These are phyloP conservation scores for Bhutanitis thaidina DNA, from an alignment of 2,888 invertebrate species.

Conservation along the genomic window DNA sequence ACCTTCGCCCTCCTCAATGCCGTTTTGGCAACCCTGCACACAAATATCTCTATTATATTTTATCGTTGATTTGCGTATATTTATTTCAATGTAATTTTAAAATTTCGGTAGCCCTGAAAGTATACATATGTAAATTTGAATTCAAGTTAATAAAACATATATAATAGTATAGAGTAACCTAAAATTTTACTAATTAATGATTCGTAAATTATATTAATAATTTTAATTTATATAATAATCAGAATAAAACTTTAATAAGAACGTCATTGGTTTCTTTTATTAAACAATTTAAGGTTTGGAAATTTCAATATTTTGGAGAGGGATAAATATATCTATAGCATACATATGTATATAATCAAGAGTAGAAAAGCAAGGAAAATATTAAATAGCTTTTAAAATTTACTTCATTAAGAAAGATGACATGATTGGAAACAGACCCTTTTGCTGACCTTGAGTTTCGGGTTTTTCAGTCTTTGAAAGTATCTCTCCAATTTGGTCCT, in stretches of 20 bases:
- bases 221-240: no score
- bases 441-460: constrained; percentile 85
- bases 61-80: background rate
- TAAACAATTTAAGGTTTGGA: no score
- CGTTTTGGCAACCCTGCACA: constrained; percentile 39
- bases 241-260: background rate
- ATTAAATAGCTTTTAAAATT: constrained; percentile 19
- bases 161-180: no score
- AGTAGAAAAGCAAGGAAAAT: no score
- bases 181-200: background rate
- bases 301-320: no score
- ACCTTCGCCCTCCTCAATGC: constrained; percentile 59
- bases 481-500: constrained; percentile 97
- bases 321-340: no score
- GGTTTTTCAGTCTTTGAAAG: constrained; percentile 96
- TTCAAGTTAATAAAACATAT: no score
- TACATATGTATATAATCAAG: no score
- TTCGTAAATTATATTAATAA: no score
- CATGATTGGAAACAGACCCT: constrained; percentile 75
- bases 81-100: background rate
- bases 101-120: background rate
- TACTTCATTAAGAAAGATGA: constrained; percentile 35
- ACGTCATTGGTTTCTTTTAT: no score
- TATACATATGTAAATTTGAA: no score
- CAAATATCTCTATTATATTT: background rate